Evolutionary conservation across 2,797 vertebrate species (phyloP), one percentile per base, ranked within the genome.

Genomic region (Esox lucius): DNA sequence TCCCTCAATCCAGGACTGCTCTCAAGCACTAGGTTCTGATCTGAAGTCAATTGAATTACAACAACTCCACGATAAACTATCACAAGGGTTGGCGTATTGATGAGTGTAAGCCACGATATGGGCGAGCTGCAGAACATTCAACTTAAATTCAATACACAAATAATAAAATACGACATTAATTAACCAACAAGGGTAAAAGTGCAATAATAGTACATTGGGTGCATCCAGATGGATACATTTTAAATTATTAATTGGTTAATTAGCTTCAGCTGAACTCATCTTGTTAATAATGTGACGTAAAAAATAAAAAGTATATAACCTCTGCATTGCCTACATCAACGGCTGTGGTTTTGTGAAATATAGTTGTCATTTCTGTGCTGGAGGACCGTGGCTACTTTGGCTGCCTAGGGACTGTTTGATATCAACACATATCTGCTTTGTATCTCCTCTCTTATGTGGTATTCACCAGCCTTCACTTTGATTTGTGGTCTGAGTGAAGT

Each of bases 401-500:
- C 76, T 61, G 2, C 69, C 76, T 75, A 81, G 65, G 73, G 79
- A 74, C 80, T 88, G 81, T 88, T 87, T 88, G 85, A 90, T 90
- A 87, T 90, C 75, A 80, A 82, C 80, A 72, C 82, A 88, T 83
- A 87, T 86, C 19, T 56, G 83, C 83, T 88, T 90, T 79, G 84
- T 88, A 84, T 88, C 82, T 81, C 75, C 78, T 82, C 87, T 88
- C 83, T 85, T 81, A 87, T 90, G 91, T 91, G 90, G 91, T 89
- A 65, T 84, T 90, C 82, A 49, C 71, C 82, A 87, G 78, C 80
- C 84, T 86, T 91, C 86, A 89, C 84, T 87, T 87, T 90, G 89
- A 91, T 91, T 91, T 91, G 91, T 89, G 91, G 91, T 91, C 87
- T 83, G 80, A 80, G 83, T 84, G 75, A 83, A 87, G 85, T 84